Conservation (phyloP, 1,140 invertebrate species). For the Xylocopa sonorina region DNA sequence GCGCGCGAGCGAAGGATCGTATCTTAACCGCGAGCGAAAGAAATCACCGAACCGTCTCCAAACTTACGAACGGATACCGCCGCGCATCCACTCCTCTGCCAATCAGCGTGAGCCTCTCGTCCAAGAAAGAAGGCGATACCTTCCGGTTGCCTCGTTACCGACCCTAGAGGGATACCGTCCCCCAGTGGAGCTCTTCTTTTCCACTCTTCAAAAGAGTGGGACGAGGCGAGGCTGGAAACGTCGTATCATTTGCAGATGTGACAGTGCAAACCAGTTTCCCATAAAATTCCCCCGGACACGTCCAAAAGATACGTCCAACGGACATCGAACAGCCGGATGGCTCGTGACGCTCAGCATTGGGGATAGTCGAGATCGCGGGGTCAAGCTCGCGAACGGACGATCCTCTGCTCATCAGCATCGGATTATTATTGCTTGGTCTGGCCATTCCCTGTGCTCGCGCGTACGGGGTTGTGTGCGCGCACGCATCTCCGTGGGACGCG, state of each 20-base stretch:
- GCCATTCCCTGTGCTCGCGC: slow-evolving; percentile 9
- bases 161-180: neutral
- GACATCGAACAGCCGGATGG: slow-evolving; percentile 19
- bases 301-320: slow-evolving; percentile 24
- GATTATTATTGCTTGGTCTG: slow-evolving; percentile 59
- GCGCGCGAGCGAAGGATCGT: neutral
- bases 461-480: slow-evolving; percentile 2
- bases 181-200: neutral
- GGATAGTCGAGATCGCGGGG: slow-evolving; percentile 38
- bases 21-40: neutral
- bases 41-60: neutral
- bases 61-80: slow-evolving; percentile 17
- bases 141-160: slow-evolving; percentile 20
- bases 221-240: neutral
- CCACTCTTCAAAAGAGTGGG: neutral
- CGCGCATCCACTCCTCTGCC: neutral
- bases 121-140: slow-evolving; percentile 4
- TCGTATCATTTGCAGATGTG: slow-evolving; percentile 21
- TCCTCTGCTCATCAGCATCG: slow-evolving; percentile 57
- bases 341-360: slow-evolving; percentile 30
- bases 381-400: slow-evolving; percentile 41
- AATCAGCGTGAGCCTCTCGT: slow-evolving; percentile 3
- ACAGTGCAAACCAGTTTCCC: slow-evolving; percentile 37
- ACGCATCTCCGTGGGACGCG: neutral
- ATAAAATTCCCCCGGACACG: slow-evolving; percentile 30